phyloP scores from a whole-genome alignment of 2,797 vertebrate species.

The Cottoperca gobio region DNA sequence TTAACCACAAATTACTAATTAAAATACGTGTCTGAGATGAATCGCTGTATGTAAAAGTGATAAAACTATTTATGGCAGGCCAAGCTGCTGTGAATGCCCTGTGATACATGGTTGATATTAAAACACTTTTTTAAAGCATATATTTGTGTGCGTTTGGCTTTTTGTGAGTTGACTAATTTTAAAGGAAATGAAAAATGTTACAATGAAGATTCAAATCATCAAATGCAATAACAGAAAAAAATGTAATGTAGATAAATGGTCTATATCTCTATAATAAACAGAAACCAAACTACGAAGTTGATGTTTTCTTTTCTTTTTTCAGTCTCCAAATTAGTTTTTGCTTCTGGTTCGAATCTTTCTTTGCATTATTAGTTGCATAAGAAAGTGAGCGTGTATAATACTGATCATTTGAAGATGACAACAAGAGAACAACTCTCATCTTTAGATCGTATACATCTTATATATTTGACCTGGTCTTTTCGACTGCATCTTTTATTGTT shows the following conservation, averaged over 20 bases:
- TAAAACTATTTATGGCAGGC: background rate
- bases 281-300: background rate
- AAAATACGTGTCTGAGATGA: constrained; percentile 3
- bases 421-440: background rate
- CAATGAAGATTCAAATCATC: background rate
- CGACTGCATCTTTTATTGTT: background rate
- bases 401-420: background rate
- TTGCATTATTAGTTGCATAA: background rate
- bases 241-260: background rate
- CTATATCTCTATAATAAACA: background rate
- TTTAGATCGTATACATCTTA: background rate
- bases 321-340: background rate
- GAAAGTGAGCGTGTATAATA: background rate
- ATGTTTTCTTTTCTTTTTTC: background rate
- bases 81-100: background rate
- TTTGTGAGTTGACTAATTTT: background rate
- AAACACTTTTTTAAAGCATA: background rate
- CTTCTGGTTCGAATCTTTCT: background rate
- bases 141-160: background rate
- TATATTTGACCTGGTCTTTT: background rate
- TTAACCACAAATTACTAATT: constrained; percentile 22
- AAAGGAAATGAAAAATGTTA: background rate
- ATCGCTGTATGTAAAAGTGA: background rate
- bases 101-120: background rate
- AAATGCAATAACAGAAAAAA: background rate